phyloP scores from a whole-genome alignment of 2,113 vertebrate species.

The Callospermophilus lateralis region DNA sequence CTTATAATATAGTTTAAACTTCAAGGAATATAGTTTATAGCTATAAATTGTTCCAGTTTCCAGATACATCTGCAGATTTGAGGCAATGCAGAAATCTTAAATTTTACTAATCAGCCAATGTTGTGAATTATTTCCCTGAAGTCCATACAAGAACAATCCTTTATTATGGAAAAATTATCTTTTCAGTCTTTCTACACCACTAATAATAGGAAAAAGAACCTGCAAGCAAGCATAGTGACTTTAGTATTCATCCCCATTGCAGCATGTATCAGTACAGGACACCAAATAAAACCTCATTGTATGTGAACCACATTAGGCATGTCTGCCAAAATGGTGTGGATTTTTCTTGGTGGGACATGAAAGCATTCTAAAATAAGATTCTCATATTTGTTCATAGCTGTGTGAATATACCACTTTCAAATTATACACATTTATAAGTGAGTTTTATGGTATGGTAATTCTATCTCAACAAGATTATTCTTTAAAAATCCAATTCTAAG shows the following conservation, averaged over 20 bases:
- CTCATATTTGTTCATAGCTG: too few relatives aligned
- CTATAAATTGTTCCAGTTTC: not conserved
- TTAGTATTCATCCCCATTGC: too few relatives aligned
- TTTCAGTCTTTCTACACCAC: not conserved
- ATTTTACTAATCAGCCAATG: not conserved
- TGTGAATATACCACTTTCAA: too few relatives aligned
- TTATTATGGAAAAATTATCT: not conserved
- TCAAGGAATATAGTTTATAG: not conserved
- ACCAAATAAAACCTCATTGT: not conserved
- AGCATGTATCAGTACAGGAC: too few relatives aligned
- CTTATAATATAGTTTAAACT: not conserved
- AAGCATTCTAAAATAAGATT: too few relatives aligned
- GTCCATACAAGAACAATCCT: not conserved
- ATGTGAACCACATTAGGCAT: not conserved
- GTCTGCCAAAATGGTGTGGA: not conserved
- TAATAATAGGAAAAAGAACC: not conserved
- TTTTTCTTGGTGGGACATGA: too few relatives aligned
- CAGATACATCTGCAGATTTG: not conserved
- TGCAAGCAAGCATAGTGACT: too few relatives aligned
- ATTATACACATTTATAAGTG: too few relatives aligned
- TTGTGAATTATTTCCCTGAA: not conserved
- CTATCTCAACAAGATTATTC: not conserved
- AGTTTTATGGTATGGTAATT: not conserved
- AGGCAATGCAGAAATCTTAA: not conserved
- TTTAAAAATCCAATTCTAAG: not conserved